Base-by-base conservation (phyloP, 2,113 vertebrate species). In the Halichoeres trimaculatus region DNA sequence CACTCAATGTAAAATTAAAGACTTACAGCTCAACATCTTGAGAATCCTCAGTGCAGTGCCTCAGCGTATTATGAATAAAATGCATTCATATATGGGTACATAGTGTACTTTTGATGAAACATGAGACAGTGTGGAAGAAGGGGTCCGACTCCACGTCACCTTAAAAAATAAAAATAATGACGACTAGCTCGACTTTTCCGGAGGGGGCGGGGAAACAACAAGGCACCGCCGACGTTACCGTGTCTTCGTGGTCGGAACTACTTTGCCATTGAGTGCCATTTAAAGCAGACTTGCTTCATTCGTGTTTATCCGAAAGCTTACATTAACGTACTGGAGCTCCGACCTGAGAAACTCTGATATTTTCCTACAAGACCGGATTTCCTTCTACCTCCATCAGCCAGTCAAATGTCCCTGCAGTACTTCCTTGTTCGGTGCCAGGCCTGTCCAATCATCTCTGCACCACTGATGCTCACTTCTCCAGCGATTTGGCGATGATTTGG, bases 71-170 rank as follows among this genome's bases (percentile, higher is more conserved):
- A 48, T 63, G 4, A 16, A 26, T 60, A 16, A 54, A 30, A 66
- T n/a, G 4, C 24, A 13, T 16, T 36, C 65, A 67, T 74, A 74
- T 74, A 69, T 63, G 56, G 62, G 62, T 61, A 81, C 68, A 67
- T 8, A 11, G 3, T 41, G 63, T 83, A 78, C 81, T 85, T 85
- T 67, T 43, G 52, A 35, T 61, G 24, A 74, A 70, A 84, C 35
- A 68, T n/a, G 69, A 57, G 38, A n/a, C 24, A 16, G 41, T 17
- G 26, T 41, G 22, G 58, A 56, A 72, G 19, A 60, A 36, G 60
- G 57, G 40, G n/a, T 74, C 23, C 41, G 84, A 82, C 83, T 90
- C 91, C 94, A 94, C 93, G 93, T 94, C 93, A 94, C 85, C 92
- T 85, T 52, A 85, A 56, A 82, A 88, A 89, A 75, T 80, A 88